A percentile compares a stretch with the other conserved stretches of the same genome.
These are phyloP conservation scores for Steromphala cineraria DNA, from an alignment of 2,888 invertebrate species.

Conservation along the genomic window DNA sequence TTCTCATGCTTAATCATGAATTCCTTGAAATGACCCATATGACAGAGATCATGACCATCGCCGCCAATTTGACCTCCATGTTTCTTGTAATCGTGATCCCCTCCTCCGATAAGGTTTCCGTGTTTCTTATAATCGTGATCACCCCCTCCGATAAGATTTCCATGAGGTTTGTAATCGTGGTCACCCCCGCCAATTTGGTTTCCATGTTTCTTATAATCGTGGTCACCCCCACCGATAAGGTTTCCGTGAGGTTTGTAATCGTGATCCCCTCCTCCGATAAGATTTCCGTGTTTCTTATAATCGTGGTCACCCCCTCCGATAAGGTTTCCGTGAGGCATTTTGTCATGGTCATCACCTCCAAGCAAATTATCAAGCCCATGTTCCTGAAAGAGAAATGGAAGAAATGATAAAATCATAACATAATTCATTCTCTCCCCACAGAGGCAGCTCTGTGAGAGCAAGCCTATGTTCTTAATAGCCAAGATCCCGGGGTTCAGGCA, in stretches of 20 bases:
- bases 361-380: conserved; percentile 17
- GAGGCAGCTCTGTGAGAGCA: no score
- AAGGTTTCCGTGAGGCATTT: conserved; percentile 26
- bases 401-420: conserved; percentile 32
- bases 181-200: conserved; percentile 22
- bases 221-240: conserved; percentile 21
- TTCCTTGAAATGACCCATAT: conserved; percentile 50
- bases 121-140: conserved; percentile 17
- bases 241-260: conserved; percentile 36
- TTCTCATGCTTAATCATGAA: conserved; percentile 79
- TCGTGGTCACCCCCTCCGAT: conserved; percentile 43
- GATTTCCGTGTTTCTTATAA: not conserved
- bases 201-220: conserved; percentile 26
- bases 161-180: conserved; percentile 7
- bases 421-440: no score
- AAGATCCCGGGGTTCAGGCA: no score
- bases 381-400: conserved; percentile 28
- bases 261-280: conserved; percentile 40
- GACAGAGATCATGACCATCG: conserved; percentile 36
- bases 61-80: conserved; percentile 27
- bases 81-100: conserved; percentile 21
- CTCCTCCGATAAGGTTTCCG: conserved; percentile 16
- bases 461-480: not conserved
- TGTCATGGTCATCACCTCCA: conserved; percentile 48
- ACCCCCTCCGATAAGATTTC: conserved; percentile 20